Percentiles rank a stretch among this genome's conserved stretches.
phyloP scores from a whole-genome alignment of 2,113 vertebrate species.

The Colinus virginianus region DNA sequence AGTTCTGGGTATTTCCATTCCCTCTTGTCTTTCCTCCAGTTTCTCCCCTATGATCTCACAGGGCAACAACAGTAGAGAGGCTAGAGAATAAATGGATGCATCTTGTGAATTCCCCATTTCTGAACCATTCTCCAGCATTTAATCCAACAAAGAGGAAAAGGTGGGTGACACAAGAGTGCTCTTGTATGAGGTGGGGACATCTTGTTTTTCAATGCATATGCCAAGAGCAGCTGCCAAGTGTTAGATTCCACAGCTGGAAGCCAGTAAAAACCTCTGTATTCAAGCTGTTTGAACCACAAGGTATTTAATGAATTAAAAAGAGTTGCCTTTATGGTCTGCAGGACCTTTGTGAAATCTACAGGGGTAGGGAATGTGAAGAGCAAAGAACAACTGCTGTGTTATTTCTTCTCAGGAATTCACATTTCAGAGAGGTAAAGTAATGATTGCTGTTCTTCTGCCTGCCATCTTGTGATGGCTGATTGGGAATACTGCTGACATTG shows the following conservation, averaged over 20 bases:
- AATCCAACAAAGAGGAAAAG: background rate
- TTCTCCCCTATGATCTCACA: background rate
- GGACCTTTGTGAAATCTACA: background rate
- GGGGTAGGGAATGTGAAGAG: background rate
- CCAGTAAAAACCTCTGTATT: conserved; percentile 2
- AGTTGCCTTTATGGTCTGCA: background rate
- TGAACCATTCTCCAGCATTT: background rate
- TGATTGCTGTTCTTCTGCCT: background rate
- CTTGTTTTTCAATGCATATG: background rate
- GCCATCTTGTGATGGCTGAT: background rate
- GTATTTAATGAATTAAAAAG: conserved; percentile 13
- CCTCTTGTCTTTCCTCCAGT: background rate
- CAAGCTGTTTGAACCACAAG: conserved; percentile 28
- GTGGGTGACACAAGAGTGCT: background rate
- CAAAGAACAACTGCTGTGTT: background rate
- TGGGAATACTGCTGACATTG: background rate
- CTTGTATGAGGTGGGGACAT: background rate
- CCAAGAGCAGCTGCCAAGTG: conserved; percentile 43
- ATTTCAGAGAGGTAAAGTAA: background rate
- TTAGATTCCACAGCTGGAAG: conserved; percentile 44
- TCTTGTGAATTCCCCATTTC: background rate
- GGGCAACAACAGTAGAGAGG: background rate
- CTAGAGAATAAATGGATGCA: background rate
- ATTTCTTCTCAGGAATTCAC: background rate
- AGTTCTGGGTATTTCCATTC: background rate